These are phyloP conservation scores for Hermetia illucens DNA, from an alignment of 1,140 invertebrate species.

Conservation along the genomic window DNA sequence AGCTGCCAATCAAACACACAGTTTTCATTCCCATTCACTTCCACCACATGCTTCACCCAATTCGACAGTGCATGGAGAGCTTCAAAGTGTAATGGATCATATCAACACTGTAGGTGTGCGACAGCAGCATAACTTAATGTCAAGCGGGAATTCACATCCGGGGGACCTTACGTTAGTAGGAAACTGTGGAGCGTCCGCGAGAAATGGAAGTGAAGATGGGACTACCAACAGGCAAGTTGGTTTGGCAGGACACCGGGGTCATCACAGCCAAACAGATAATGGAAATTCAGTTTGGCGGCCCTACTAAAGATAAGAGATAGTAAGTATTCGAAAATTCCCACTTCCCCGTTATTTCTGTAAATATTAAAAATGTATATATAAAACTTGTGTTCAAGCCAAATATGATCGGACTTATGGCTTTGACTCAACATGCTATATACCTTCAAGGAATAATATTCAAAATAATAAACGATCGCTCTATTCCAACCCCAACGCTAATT, in stretches of 20 bases:
- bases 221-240: constrained; percentile 31
- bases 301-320: too few relatives aligned
- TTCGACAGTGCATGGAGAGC: constrained; percentile 42
- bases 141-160: constrained; percentile 28
- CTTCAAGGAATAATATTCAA: too few relatives aligned
- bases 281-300: constrained; percentile 51
- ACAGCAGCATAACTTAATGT: constrained; percentile 38
- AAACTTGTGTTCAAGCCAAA: too few relatives aligned
- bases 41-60: constrained; percentile 43
- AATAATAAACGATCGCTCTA: too few relatives aligned
- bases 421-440: too few relatives aligned
- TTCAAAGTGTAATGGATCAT: constrained; percentile 56
- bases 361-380: background rate
- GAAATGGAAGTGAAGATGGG: constrained; percentile 41
- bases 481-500: too few relatives aligned
- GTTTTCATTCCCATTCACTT: constrained; percentile 53
- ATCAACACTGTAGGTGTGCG: constrained; percentile 40
- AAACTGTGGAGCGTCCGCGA: constrained; percentile 44
- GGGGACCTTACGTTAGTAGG: constrained; percentile 42
- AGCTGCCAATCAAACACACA: constrained; percentile 59
- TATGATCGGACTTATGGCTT: too few relatives aligned
- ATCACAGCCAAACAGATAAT: constrained; percentile 47
- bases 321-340: too few relatives aligned
- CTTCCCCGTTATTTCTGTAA: background rate
- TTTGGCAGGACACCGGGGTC: constrained; percentile 40